These are phyloP conservation scores for Sapayoa aenigma DNA, from an alignment of 2,113 vertebrate genomes.

Conservation along the genomic window DNA sequence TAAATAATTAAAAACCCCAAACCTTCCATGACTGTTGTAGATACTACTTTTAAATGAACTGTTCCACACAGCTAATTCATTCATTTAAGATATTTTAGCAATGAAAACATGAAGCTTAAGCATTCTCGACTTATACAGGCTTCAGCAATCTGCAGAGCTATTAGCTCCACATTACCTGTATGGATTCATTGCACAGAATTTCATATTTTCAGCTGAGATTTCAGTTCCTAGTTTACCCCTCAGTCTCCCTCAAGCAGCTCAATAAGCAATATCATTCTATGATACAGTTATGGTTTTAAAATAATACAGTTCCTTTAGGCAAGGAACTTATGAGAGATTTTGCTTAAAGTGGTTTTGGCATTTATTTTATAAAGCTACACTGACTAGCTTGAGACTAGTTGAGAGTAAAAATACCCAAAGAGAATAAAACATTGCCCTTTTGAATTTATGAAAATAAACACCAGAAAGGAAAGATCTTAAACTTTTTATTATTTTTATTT, in stretches of 20 bases:
- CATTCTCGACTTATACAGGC: neutral
- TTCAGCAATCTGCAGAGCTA: neutral
- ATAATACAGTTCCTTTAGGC: neutral
- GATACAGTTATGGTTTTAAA: neutral
- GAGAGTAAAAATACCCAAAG: neutral
- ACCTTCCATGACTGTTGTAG: neutral
- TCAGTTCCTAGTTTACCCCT: neutral
- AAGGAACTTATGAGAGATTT: neutral
- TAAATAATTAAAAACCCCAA: neutral
- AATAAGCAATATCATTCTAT: neutral
- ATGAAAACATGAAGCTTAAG: neutral
- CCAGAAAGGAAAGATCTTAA: neutral
- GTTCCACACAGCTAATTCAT: neutral
- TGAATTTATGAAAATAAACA: neutral
- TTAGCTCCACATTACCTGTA: neutral
- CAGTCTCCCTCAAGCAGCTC: neutral
- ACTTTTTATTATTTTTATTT: neutral
- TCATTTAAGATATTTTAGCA: neutral
- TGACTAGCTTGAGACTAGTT: neutral
- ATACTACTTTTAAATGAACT: neutral
- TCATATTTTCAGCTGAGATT: neutral
- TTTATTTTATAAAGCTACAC: conserved; percentile 6
- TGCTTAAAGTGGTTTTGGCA: neutral
- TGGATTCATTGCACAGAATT: neutral
- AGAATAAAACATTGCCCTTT: neutral